Conservation (phyloP, 2,888 invertebrate species). For the Conus canariensis region DNA sequence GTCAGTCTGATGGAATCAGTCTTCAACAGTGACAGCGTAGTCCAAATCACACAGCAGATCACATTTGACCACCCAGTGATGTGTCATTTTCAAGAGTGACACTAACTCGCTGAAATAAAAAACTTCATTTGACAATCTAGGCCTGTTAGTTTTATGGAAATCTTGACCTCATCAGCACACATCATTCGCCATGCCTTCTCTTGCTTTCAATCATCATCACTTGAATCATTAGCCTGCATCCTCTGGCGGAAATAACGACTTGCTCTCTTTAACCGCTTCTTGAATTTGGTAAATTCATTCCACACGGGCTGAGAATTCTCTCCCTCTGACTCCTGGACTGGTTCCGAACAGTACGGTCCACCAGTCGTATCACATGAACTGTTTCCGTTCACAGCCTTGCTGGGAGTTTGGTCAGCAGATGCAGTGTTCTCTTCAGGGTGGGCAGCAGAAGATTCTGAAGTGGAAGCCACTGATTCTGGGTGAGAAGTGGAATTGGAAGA, state of each 20-base stretch:
- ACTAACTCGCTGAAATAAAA: background rate
- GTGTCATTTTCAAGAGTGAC: background rate
- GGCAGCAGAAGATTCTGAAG: constrained; percentile 11
- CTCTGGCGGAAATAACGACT: constrained; percentile 59
- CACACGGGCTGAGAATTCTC: constrained; percentile 55
- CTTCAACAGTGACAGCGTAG: background rate
- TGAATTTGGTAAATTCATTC: constrained; percentile 68
- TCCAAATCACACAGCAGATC: background rate
- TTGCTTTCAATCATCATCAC: constrained; percentile 54
- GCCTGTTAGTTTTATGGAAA: background rate
- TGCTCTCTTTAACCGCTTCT: constrained; percentile 59
- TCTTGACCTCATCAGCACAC: background rate
- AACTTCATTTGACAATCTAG: too few species aligned
- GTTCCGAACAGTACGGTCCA: constrained; percentile 39
- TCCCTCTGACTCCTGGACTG: constrained; percentile 22
- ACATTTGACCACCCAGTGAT: background rate
- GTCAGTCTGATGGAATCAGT: background rate
- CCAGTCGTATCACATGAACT: constrained; percentile 34
- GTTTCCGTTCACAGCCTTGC: constrained; percentile 1
- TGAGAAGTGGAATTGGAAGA: constrained; percentile 26
- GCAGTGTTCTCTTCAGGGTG: background rate
- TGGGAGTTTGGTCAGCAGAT: background rate
- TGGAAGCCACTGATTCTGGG: constrained; percentile 30
- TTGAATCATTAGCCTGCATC: constrained; percentile 47
- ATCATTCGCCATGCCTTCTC: background rate